Percentiles rank a stretch among this genome's conserved stretches.
phyloP scores from a whole-genome alignment of 30 jellyfish, hydroid and myxozoan genomes.

The Clytia hemisphaerica region DNA sequence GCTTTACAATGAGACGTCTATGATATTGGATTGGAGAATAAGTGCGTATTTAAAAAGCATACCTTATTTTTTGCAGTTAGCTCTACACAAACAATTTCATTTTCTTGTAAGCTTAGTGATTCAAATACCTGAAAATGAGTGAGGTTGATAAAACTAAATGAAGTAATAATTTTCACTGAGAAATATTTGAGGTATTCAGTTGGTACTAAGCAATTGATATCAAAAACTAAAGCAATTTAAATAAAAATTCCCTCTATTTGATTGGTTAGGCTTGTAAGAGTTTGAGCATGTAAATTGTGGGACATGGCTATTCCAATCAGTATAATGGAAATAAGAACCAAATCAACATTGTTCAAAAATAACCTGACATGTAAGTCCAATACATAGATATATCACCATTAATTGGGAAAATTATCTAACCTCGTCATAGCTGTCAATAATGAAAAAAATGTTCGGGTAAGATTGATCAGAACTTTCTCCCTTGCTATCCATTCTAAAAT shows the following conservation, averaged over 20 bases:
- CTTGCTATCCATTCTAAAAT: constrained; percentile 78
- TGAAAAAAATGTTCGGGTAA: constrained; percentile 68
- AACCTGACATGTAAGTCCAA: too few species aligned
- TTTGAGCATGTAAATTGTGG: too few species aligned
- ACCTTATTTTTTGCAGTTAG: constrained; percentile 69
- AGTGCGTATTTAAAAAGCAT: background rate
- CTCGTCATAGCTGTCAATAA: constrained; percentile 77
- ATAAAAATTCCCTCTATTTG: too few species aligned
- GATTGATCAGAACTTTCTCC: constrained; percentile 76
- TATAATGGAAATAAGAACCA: too few species aligned
- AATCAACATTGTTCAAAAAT: too few species aligned
- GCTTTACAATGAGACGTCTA: too few species aligned
- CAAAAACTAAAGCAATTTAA: too few species aligned
- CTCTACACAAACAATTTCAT: constrained; percentile 78
- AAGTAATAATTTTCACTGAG: background rate
- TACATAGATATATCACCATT: too few species aligned
- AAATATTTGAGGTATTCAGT: too few species aligned
- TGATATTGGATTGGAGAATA: background rate
- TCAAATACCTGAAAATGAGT: constrained; percentile 62
- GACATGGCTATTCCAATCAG: too few species aligned
- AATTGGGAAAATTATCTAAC: constrained; percentile 21
- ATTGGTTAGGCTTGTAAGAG: too few species aligned
- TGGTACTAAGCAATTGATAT: too few species aligned
- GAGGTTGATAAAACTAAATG: background rate
- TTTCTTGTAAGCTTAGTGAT: constrained; percentile 56